Evolutionary conservation across 2,797 vertebrate genomes (phyloP), one percentile per base, ranked within the genome.

Genomic region (Phoxinus dragarum): DNA sequence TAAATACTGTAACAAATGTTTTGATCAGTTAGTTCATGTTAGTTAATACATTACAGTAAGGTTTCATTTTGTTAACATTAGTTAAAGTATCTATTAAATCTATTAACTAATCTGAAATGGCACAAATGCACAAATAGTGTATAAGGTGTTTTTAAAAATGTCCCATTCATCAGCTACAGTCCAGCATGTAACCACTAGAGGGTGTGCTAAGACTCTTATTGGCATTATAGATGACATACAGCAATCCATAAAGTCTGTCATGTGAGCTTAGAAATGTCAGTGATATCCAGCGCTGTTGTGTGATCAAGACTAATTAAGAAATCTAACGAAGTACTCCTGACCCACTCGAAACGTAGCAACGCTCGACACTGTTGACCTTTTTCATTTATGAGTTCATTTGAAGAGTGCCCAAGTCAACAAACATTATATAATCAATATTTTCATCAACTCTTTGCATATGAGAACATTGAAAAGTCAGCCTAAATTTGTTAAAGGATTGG

Each of bases 401-500:
- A 64, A 69, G 36, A 64, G 56, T 47, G 54, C 52, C 12, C 4
- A 3, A 64, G n/a, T 21, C 40, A 84, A 36, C 66, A 86, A 81
- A 69, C 66, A 74, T 42, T 56, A 77, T 12, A 34, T 44, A 54
- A 72, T 81, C 27, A 52, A 73, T 54, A 61, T 38, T 61, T 69
- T 40, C 2, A 0, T 73, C 6, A 81, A 68, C 72, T 71, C 34
- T 23, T 71, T 52, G 40, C 59, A 14, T 69, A 38, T 34, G 6
- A 38, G 6, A 42, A 76, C 56, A 44, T 88, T 75, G 10, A 31
- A 40, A 40, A 76, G 19, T 38, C 54, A 59, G 75, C 34, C 38
- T 76, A 83, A 83, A 42, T 84, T 84, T 16, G 14, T 88, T 81
- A 84, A 74, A 10, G 36, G 79, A 82, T 84, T 80, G 67, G 76